A percentile compares a stretch with the other conserved stretches of the same genome.
Conservation (phyloP, 53 echinoderm and acorn worm genomes). For the Holothuria scabra region DNA sequence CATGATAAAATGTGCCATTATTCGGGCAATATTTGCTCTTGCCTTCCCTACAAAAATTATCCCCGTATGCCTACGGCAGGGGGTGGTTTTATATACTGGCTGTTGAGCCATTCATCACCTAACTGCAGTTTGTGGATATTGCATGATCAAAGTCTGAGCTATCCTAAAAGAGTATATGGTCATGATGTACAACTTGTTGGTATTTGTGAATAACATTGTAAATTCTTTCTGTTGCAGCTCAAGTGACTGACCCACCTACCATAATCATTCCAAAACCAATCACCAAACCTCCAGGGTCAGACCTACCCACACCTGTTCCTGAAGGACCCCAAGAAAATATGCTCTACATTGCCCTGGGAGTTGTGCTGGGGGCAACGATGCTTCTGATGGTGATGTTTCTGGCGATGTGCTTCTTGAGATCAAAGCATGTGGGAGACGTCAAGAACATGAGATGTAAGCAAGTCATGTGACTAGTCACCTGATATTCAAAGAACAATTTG, state of each 20-base stretch:
- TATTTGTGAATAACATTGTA: too few relatives aligned
- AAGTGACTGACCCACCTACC: constrained; percentile 69
- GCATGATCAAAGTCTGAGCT: too few relatives aligned
- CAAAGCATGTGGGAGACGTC: constrained; percentile 80
- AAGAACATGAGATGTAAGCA: constrained; percentile 34
- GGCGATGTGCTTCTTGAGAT: constrained; percentile 95
- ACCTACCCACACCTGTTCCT: constrained; percentile 39
- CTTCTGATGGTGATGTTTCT: constrained; percentile 90
- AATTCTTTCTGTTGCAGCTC: constrained; percentile 52
- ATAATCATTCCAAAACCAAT: constrained; percentile 65
- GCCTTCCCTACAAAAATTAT: too few relatives aligned
- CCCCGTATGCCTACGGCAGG: too few relatives aligned
- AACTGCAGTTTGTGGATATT: too few relatives aligned
- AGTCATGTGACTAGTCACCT: not conserved
- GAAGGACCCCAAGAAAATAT: constrained; percentile 58
- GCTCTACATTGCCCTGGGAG: constrained; percentile 89
- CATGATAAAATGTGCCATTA: too few relatives aligned
- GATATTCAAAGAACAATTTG: not conserved
- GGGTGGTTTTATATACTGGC: too few relatives aligned
- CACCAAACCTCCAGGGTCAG: constrained; percentile 36
- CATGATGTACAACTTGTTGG: too few relatives aligned
- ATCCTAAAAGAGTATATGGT: too few relatives aligned
- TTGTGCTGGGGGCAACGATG: constrained; percentile 89
- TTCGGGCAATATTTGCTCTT: too few relatives aligned
- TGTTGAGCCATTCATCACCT: too few relatives aligned